A percentile compares a stretch with the other conserved stretches of the same genome.
Evolutionary conservation across 1,140 invertebrate species (phyloP).

Genomic region (Nilaparvata lugens): DNA sequence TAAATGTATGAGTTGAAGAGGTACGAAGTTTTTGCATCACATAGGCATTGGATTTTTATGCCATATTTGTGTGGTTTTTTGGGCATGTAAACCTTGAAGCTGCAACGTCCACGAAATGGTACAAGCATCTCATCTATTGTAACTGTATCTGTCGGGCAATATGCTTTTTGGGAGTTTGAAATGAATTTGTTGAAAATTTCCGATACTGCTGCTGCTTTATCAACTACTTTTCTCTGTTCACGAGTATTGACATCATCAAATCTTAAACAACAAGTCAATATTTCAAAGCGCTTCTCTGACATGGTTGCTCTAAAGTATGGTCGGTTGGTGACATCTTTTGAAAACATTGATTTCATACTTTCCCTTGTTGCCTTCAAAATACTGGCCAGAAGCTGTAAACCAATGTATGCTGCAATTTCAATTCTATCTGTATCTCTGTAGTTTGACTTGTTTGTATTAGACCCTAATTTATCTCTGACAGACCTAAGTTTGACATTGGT

Average conservation of each 20-base stretch:
- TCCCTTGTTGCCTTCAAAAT: not conserved
- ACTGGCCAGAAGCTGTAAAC: not conserved
- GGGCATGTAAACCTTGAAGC: conserved; percentile 34
- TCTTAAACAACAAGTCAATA: no score
- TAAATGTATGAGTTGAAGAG: conserved; percentile 30
- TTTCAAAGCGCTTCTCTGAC: no score
- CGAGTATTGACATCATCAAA: not conserved
- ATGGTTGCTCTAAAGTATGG: no score
- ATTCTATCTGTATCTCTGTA: not conserved
- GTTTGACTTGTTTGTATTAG: not conserved
- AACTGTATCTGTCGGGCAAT: conserved; percentile 22
- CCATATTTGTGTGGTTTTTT: no score
- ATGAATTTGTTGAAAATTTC: conserved; percentile 16
- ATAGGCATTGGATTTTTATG: conserved; percentile 31
- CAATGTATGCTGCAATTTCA: not conserved
- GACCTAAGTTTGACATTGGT: not conserved
- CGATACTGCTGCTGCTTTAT: conserved; percentile 17
- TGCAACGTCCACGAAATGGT: conserved; percentile 32
- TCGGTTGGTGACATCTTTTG: not conserved
- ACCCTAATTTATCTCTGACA: not conserved
- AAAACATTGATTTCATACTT: not conserved
- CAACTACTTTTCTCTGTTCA: not conserved
- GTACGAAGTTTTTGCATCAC: conserved; percentile 28
- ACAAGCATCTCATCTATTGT: no score
- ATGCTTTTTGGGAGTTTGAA: not conserved